These are phyloP conservation scores for Plebejus anna DNA, from an alignment of 2,888 invertebrate species.

Conservation along the genomic window DNA sequence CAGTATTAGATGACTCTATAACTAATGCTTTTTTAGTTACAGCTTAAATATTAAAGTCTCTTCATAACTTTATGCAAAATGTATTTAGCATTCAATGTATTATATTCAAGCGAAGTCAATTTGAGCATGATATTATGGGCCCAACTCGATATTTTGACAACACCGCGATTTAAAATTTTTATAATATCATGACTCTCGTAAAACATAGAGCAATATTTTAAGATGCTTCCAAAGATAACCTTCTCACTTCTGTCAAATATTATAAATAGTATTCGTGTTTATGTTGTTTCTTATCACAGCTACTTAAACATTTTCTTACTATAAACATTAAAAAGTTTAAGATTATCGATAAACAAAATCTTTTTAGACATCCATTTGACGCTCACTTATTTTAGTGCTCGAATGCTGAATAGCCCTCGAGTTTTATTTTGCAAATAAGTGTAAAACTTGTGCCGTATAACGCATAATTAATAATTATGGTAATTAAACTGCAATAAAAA, in stretches of 20 bases:
- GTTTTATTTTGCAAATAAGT: too few relatives aligned
- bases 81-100: background rate
- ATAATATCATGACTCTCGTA: background rate
- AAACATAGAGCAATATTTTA: background rate
- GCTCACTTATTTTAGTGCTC: background rate
- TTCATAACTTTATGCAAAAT: background rate
- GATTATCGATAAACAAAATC: conserved; percentile 11
- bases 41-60: background rate
- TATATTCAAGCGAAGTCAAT: background rate
- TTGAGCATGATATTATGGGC: background rate
- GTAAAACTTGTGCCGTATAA: too few relatives aligned
- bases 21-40: background rate
- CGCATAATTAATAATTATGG: too few relatives aligned
- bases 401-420: too few relatives aligned
- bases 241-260: conserved; percentile 21
- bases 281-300: background rate
- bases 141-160: background rate
- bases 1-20: background rate
- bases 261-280: conserved; percentile 13
- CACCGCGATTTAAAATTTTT: background rate
- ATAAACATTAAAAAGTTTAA: background rate
- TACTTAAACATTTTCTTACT: conserved; percentile 5
- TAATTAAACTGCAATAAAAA: too few relatives aligned
- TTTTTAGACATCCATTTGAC: background rate
- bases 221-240: conserved; percentile 16